Evolutionary conservation across 2,113 vertebrate genomes (phyloP), one percentile per base, ranked within the genome.

Genomic region (Bufo gargarizans): DNA sequence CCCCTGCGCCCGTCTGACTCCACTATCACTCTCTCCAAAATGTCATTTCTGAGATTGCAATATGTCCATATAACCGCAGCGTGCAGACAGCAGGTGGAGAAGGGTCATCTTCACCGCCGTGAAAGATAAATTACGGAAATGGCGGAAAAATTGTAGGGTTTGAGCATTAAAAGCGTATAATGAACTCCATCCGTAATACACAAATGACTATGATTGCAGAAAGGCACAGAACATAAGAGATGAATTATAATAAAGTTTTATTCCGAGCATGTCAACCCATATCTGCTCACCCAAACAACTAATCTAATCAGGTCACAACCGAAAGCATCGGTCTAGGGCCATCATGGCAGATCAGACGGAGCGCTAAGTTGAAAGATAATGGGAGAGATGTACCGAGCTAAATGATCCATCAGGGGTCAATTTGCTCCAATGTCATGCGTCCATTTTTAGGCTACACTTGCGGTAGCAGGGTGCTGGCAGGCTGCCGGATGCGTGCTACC

Each of bases 21-120:
- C 72, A 69, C 82, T 78, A 84, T 78, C 81, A 7, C 55, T 84
- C 72, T 84, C 61, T 56, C 49, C 53, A 22, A 88, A 84, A 88
- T 84, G 59, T 78, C 81, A 84, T 89, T 78, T 84, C 22, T 76
- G 49, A 82, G 86, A 72, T 22, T 61, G 79, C 45, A 78, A 82
- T 88, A 76, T 20, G 79, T 78, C 81, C 63, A 43, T 77, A 77
- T 53, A 77, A 84, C 16, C 72, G 67, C 45, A 50, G 47, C 22
- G 77, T 47, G 71, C 82, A 61, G 71, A 86, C 3, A 58, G 69
- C 43, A 22, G 84, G 49, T 16, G 53, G 50, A 19, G 65, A 33
- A 45, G 17, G 76, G 85, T 33, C 61, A 22, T 56, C 61, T 8
- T 50, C 11, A 69, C 63, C 17, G 10, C 7, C 20, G n/a, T 50